These are phyloP conservation scores for Dichetophora obliterata DNA, from an alignment of 2,888 invertebrate genomes.

Conservation along the genomic window DNA sequence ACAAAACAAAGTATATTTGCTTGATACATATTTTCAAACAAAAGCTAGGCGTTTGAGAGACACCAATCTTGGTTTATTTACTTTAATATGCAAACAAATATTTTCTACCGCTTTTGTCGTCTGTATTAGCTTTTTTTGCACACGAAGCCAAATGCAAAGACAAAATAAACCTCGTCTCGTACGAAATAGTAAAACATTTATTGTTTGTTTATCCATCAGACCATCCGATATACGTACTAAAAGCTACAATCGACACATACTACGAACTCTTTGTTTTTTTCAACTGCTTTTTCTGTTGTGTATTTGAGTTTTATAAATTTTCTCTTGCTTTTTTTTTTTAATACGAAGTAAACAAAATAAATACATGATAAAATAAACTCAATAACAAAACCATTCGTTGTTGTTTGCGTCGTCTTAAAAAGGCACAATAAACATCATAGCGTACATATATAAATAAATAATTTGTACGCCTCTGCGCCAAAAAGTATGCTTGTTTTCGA, in stretches of 20 bases:
- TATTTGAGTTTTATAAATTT: neutral
- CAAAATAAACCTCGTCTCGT: neutral
- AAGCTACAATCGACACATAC: constrained; percentile 5
- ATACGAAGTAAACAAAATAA: neutral
- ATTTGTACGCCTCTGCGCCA: constrained; percentile 9
- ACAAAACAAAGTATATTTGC: no score
- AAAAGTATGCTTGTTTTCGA: neutral
- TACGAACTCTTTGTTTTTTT: neutral
- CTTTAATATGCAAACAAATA: neutral
- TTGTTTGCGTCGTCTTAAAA: neutral
- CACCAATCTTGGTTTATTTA: no score
- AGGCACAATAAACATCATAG: constrained; percentile 12
- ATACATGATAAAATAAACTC: constrained; percentile 16
- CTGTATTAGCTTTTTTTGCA: neutral
- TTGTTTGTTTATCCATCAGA: constrained; percentile 18
- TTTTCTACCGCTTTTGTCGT: neutral
- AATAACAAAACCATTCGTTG: constrained; percentile 10
- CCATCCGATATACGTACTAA: neutral
- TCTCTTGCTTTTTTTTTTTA: neutral
- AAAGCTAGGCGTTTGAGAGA: neutral
- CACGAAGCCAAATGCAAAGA: neutral
- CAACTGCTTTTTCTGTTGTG: neutral
- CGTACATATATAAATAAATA: constrained; percentile 15
- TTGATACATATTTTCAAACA: no score
- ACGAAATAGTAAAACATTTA: neutral